phyloP scores from a whole-genome alignment of 2,113 vertebrate species.

The Callospermophilus lateralis region DNA sequence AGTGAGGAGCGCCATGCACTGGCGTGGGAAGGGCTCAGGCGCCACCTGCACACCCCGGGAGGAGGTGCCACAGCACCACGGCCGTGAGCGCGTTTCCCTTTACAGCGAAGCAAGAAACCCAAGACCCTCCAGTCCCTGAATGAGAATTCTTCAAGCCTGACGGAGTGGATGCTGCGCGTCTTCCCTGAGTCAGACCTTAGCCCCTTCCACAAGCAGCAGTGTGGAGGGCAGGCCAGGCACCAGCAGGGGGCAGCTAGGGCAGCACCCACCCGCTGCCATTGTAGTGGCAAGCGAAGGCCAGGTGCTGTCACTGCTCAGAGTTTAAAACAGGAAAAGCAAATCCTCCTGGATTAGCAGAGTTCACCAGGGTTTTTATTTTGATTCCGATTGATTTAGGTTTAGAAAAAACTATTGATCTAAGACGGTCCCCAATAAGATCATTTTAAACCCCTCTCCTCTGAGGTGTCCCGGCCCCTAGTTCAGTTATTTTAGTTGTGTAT shows the following conservation, averaged over 20 bases:
- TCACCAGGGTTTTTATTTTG: conserved; percentile 53
- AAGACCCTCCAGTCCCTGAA: too few species aligned
- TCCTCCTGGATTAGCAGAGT: conserved; percentile 70
- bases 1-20: background rate
- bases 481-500: conserved; percentile 66
- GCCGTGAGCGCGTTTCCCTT: too few species aligned
- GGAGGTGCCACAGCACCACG: background rate
- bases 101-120: too few species aligned
- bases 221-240: too few species aligned
- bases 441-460: background rate
- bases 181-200: too few species aligned
- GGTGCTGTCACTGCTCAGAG: background rate
- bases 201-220: too few species aligned
- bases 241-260: too few species aligned
- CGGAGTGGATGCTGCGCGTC: conserved; percentile 57
- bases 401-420: background rate
- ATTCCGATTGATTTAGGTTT: conserved; percentile 63
- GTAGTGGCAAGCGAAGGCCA: conserved; percentile 52
- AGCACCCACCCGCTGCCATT: background rate
- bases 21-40: background rate
- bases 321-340: conserved; percentile 32
- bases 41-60: background rate
- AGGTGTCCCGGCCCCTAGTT: background rate
- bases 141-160: conserved; percentile 59
- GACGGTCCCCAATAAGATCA: background rate